Base-by-base conservation (phyloP, 2,113 vertebrate species). In the Machaerirhynchus nigripectus region DNA sequence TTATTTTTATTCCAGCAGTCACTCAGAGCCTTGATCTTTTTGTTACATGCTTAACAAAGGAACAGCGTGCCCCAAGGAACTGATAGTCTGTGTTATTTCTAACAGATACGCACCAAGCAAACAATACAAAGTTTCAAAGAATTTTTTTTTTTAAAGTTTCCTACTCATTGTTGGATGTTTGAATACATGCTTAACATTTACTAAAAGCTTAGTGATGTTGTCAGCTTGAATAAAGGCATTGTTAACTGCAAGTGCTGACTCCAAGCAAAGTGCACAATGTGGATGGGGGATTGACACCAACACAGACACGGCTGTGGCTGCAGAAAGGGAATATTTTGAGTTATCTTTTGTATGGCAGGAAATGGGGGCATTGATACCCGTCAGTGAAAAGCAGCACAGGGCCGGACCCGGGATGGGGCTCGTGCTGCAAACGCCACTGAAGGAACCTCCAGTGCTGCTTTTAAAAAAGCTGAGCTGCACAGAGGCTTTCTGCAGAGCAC, bases 91-190 rank as follows among this genome's bases (percentile, higher is more conserved):
- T 82, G 90, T 92, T 95, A 90, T 78, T 95, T 84, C 93, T 86
- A 97, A 94, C 92, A 97, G 92, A 91, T 64, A 92, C 69, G 76
- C 94, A 89, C 90, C 94, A 92, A 95, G 90, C 92, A 96, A 96
- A 96, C 90, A 93, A 93, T 68, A 71, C 60, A 27, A 63, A 81
- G 64, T 94, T 92, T 59, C 93, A 93, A 93, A 93, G 95, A 50
- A 75, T 89, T 64, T 77, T 40, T 71, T 24, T 50, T 82, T 35
- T 90, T 77, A 11, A 84, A 69, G 95, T 94, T 94, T 92, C 92
- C 95, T 92, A 50, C 40, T 85, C 96, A 94, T 94, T 96, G 95
- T 96, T 89, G 86, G 39, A 20, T 64, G 88, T 94, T 94, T 96
- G 90, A 96, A 96, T 95, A 89, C 93, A 87, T 35, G 68, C 90